Conservation (phyloP, 2,888 invertebrate species). For the Macrophya annulata region DNA sequence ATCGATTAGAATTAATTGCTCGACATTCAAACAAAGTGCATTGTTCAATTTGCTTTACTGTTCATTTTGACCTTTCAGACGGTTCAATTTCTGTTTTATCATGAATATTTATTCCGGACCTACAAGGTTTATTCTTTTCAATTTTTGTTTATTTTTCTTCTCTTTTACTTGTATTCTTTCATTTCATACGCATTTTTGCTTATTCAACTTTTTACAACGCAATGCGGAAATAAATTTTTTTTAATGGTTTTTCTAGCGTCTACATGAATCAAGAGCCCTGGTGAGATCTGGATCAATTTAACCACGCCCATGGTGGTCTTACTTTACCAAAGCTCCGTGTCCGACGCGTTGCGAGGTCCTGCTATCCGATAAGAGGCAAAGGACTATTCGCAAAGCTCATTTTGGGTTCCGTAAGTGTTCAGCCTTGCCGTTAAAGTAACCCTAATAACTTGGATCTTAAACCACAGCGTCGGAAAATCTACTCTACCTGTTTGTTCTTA, state of each 20-base stretch:
- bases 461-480: conserved; percentile 47
- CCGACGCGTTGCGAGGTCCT: conserved; percentile 39
- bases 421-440: conserved; percentile 52
- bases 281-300: conserved; percentile 44
- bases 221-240: conserved; percentile 25
- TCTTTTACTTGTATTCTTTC: neutral
- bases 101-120: neutral
- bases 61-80: neutral
- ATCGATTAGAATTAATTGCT: neutral
- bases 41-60: neutral
- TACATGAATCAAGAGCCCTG: conserved; percentile 1
- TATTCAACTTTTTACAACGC: neutral
- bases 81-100: neutral
- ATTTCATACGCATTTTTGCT: neutral
- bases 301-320: conserved; percentile 46
- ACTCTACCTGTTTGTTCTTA: conserved; percentile 45
- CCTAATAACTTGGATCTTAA: conserved; percentile 55
- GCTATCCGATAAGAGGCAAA: conserved; percentile 48
- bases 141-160: neutral
- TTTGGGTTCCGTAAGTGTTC: conserved; percentile 53
- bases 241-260: neutral
- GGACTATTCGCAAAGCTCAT: conserved; percentile 48
- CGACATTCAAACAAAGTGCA: neutral
- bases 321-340: conserved; percentile 26
- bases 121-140: neutral